Percentiles rank a stretch among this genome's conserved stretches.
phyloP scores from a whole-genome alignment of 2,888 invertebrate species.

The Epistrophe eligans region DNA sequence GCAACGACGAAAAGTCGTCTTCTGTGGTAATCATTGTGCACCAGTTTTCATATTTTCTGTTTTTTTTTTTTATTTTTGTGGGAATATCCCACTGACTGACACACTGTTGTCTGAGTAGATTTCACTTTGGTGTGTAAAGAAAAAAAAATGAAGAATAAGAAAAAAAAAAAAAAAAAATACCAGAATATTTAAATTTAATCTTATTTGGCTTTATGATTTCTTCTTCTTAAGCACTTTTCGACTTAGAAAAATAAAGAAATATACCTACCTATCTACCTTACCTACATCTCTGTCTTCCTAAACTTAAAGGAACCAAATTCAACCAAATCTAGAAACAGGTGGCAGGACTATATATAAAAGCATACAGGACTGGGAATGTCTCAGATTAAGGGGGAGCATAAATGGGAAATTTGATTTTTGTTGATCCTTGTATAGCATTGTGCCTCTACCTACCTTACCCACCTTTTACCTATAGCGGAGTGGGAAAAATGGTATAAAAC shows the following conservation, averaged over 20 bases:
- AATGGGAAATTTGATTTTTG: slow-evolving; percentile 69
- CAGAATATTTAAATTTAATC: slow-evolving; percentile 75
- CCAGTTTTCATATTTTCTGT: slow-evolving; percentile 35
- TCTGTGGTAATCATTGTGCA: slow-evolving; percentile 62
- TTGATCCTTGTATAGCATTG: slow-evolving; percentile 15
- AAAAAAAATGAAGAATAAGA: not conserved
- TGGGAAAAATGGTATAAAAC: slow-evolving; percentile 36
- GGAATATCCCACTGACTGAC: slow-evolving; percentile 58
- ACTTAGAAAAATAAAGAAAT: slow-evolving; percentile 23
- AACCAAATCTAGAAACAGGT: slow-evolving; percentile 11
- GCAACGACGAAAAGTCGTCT: slow-evolving; percentile 12
- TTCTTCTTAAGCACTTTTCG: slow-evolving; percentile 57
- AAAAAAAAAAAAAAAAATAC: slow-evolving; percentile 36
- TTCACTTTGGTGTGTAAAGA: not conserved
- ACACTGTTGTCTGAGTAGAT: slow-evolving; percentile 59
- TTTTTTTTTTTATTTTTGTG: not conserved
- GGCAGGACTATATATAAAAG: slow-evolving; percentile 10
- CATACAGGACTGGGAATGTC: not conserved
- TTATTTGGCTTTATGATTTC: slow-evolving; percentile 74
- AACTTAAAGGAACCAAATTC: not conserved
- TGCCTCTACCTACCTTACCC: not conserved
- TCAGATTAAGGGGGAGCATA: slow-evolving; percentile 38
- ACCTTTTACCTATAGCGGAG: not conserved
- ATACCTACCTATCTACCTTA: not conserved
- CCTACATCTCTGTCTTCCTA: not conserved